Base-by-base conservation (phyloP, 2,888 invertebrate species). In the Trachelus iudaicus region DNA sequence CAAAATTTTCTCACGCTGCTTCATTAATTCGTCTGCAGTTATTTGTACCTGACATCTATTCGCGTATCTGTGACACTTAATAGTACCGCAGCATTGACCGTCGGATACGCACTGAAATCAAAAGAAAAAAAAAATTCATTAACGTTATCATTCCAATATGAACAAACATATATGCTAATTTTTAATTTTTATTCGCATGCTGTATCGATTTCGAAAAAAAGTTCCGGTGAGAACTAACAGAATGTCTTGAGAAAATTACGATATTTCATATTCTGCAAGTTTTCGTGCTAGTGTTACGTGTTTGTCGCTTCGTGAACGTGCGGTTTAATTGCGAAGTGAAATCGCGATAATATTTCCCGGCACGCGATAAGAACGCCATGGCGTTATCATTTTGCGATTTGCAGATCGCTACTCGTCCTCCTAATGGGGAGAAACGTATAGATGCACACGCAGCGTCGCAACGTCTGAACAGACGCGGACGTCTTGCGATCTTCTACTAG, bases 41-140 rank as follows among this genome's bases (percentile, higher is more conserved):
- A 91, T 91, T 76, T 79, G 77, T n/a, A 90, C 89, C 84, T 91
- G 90, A 82, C 91, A 91, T 79, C 87, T 87, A 4, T 83, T 75
- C 3, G 90, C 90, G 69, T 79, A 89, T 31, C 34, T 40, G 77
- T 91, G 83, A 79, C 91, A 91, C 69, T 40, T 83, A 9, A 82
- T 78, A 12, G 34, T 75, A 0, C 3, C 1, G 40, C 89, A 89
- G 75, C 90, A 90, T 0, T 87, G 11, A 13, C 76, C 40, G 34
- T 34, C 76, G 15, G 79, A 33, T 11, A 79, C 34, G 68, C 90
- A 90, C 90, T 90, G 79, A 74, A 86, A 85, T 69, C 11, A 78
- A 12, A 75, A 34, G 74, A 1, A 68, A 34, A 31, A n/a, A 56
- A 56, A 56, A 23, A 56, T 9, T 56, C 0, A 56, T 23, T 56